phyloP scores from a whole-genome alignment of 2,113 vertebrate genomes.

The Rhabdornis inornatus region DNA sequence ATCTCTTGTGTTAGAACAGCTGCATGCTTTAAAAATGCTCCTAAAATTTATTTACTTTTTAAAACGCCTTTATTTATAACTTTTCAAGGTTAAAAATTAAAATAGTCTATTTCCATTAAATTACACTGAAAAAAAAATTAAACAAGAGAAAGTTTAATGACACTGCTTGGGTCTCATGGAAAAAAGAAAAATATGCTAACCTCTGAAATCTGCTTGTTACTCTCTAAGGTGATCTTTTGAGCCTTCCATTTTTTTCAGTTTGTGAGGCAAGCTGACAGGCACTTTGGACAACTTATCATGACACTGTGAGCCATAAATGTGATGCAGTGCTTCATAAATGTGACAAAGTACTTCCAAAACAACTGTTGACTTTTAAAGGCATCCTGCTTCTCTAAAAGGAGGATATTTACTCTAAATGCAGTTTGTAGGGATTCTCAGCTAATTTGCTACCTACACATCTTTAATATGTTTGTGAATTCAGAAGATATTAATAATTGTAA shows the following conservation, averaged over 20 bases:
- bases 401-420: slow-evolving; percentile 69
- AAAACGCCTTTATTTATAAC: slow-evolving; percentile 35
- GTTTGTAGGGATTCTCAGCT: slow-evolving; percentile 53
- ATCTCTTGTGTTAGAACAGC: slow-evolving; percentile 32
- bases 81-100: slow-evolving; percentile 15
- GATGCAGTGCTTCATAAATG: slow-evolving; percentile 61
- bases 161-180: neutral
- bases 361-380: slow-evolving; percentile 64
- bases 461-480: slow-evolving; percentile 66
- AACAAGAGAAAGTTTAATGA: neutral
- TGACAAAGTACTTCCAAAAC: slow-evolving; percentile 65
- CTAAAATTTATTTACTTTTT: slow-evolving; percentile 24
- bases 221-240: neutral
- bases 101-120: slow-evolving; percentile 12
- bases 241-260: slow-evolving; percentile 23
- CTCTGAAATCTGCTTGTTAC: neutral
- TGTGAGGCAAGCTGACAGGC: slow-evolving; percentile 51
- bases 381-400: slow-evolving; percentile 51
- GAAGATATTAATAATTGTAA: slow-evolving; percentile 64
- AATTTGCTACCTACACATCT: slow-evolving; percentile 65
- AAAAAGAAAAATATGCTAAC: neutral
- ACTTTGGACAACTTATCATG: slow-evolving; percentile 62
- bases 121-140: neutral
- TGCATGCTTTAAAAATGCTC: slow-evolving; percentile 24
- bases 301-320: slow-evolving; percentile 58